These are phyloP conservation scores for Oryzias javanicus DNA, from an alignment of 2,113 vertebrate species.

Conservation along the genomic window DNA sequence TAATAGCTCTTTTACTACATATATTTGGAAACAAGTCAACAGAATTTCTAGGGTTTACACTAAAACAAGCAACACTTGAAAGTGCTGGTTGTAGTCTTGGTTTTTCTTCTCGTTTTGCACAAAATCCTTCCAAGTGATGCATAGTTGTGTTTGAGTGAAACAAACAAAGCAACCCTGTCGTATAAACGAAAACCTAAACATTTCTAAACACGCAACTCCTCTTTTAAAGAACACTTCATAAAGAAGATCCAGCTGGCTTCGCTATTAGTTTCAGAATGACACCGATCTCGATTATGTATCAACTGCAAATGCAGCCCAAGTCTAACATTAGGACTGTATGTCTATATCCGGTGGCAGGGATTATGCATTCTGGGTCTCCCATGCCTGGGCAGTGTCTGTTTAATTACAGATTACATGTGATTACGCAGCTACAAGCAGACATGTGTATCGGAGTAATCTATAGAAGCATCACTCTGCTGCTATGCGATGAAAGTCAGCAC, in stretches of 20 bases:
- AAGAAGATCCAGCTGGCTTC: conserved; percentile 5
- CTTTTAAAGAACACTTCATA: no score
- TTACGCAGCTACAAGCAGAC: conserved; percentile 38
- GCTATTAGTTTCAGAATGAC: background rate
- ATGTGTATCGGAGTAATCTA: conserved; percentile 30
- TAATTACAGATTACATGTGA: conserved; percentile 63
- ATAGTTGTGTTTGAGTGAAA: no score
- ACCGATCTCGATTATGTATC: background rate
- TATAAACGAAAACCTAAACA: no score
- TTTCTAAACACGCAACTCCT: no score
- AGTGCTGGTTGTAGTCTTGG: no score
- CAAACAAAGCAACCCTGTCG: no score
- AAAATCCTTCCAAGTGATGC: no score
- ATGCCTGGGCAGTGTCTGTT: conserved; percentile 30
- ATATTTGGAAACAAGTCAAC: no score
- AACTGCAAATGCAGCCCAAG: background rate
- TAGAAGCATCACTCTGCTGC: conserved; percentile 15
- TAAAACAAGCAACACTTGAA: no score
- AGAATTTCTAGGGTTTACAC: no score
- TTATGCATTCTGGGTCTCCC: conserved; percentile 25
- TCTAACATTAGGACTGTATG: conserved; percentile 3
- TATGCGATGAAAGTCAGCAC: conserved; percentile 54
- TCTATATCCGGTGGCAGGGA: conserved; percentile 40
- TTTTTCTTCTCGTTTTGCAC: no score
- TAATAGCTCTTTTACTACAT: no score